A percentile compares a stretch with the other conserved stretches of the same genome.
Conservation (phyloP, 2,888 invertebrate genomes). For the Tigriopus californicus region DNA sequence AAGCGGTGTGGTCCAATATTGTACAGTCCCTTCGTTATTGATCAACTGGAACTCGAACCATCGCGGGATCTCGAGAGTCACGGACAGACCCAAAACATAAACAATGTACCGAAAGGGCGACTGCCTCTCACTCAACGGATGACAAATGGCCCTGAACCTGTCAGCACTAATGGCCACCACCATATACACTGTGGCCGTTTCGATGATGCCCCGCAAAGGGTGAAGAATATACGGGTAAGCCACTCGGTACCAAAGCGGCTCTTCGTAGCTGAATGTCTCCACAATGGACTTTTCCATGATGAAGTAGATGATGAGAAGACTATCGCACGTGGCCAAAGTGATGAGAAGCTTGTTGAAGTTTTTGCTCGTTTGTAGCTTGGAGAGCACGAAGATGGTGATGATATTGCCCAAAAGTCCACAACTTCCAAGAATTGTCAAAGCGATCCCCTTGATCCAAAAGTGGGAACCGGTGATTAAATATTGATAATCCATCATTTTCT, state of each 20-base stretch:
- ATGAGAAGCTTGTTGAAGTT: background rate
- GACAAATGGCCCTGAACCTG: constrained; percentile 6
- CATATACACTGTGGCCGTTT: constrained; percentile 6
- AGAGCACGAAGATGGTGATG: background rate
- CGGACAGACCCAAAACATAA: background rate
- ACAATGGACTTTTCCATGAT: background rate
- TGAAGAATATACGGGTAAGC: constrained; percentile 8
- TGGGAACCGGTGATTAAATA: background rate
- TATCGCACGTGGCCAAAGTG: background rate
- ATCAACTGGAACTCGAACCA: constrained; percentile 1
- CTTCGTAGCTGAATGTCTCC: background rate
- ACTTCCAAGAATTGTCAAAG: background rate
- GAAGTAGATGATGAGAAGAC: background rate
- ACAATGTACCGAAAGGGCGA: background rate
- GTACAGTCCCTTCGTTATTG: background rate
- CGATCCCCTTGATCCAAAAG: background rate
- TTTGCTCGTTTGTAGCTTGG: background rate
- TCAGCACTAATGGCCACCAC: constrained; percentile 10
- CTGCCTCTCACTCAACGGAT: constrained; percentile 5
- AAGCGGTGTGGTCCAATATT: constrained; percentile 3
- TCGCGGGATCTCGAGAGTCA: constrained; percentile 3
- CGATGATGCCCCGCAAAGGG: constrained; percentile 1
- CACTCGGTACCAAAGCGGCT: constrained; percentile 2
- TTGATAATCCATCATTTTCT: no score
- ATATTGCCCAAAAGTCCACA: background rate